Evolutionary conservation across 2,113 vertebrate species (phyloP).

Genomic region (Hemiscyllium ocellatum): DNA sequence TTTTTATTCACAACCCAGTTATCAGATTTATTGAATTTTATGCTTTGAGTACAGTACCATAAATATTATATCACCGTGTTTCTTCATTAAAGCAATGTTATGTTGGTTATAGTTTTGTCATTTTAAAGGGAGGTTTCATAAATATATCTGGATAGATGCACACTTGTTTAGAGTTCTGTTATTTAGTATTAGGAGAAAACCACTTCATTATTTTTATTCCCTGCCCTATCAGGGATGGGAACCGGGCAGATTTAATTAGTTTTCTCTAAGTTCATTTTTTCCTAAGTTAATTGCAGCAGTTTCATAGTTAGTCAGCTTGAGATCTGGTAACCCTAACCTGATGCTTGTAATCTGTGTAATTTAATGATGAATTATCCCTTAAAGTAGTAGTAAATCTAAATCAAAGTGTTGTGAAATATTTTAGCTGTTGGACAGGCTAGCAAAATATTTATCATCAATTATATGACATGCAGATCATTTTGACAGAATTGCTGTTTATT

Average conservation of each 20-base stretch:
- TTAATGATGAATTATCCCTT: background rate
- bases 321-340: background rate
- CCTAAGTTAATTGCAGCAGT: background rate
- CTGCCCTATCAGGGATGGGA: background rate
- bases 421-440: background rate
- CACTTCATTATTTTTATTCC: background rate
- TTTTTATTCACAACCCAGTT: background rate
- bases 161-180: background rate
- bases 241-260: background rate
- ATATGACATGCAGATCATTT: background rate
- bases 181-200: background rate
- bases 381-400: background rate
- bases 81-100: background rate
- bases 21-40: background rate
- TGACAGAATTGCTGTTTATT: background rate
- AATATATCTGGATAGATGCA: background rate
- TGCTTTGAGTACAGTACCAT: background rate
- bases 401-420: background rate
- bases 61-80: background rate
- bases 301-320: background rate
- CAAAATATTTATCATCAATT: background rate
- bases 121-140: background rate
- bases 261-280: background rate
- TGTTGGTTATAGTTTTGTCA: background rate
- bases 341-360: background rate